Conservation (phyloP, 2,888 invertebrate genomes). For the Phania funesta region DNA sequence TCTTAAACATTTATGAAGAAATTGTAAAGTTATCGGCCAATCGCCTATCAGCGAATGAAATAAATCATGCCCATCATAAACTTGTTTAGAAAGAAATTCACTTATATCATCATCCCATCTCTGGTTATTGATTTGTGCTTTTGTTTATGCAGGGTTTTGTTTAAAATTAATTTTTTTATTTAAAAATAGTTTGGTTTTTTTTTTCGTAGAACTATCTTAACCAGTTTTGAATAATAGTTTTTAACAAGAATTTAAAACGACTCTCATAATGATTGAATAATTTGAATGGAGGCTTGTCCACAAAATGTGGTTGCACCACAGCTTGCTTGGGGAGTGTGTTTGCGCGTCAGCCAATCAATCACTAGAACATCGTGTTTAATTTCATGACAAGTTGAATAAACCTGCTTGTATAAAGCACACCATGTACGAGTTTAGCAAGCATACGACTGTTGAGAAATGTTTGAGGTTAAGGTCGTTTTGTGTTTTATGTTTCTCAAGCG, state of each 20-base stretch:
- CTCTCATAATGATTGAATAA: conserved; percentile 6
- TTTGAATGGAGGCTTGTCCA: conserved; percentile 50
- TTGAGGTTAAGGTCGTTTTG: conserved; percentile 47
- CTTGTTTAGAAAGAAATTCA: background rate
- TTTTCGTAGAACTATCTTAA: background rate
- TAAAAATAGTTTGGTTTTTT: background rate
- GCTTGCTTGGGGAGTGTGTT: background rate
- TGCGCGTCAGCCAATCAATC: background rate
- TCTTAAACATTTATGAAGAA: too few relatives aligned
- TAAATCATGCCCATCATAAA: background rate
- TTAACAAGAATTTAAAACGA: background rate
- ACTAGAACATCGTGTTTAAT: background rate
- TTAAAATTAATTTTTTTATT: background rate
- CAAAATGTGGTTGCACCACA: conserved; percentile 13
- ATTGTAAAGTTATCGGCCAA: too few relatives aligned
- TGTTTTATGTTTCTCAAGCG: background rate
- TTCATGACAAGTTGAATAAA: conserved; percentile 29
- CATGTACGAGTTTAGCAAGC: conserved; percentile 1
- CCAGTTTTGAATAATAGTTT: conserved; percentile 26
- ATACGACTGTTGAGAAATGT: background rate
- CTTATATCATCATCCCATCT: background rate
- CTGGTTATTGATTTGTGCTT: background rate
- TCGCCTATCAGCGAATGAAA: too few relatives aligned
- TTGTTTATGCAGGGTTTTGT: background rate
- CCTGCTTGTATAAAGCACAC: conserved; percentile 1